Percentiles rank a stretch among this genome's conserved stretches.
phyloP scores from a whole-genome alignment of 2,797 vertebrate genomes.

The Limnodromus scolopaceus region DNA sequence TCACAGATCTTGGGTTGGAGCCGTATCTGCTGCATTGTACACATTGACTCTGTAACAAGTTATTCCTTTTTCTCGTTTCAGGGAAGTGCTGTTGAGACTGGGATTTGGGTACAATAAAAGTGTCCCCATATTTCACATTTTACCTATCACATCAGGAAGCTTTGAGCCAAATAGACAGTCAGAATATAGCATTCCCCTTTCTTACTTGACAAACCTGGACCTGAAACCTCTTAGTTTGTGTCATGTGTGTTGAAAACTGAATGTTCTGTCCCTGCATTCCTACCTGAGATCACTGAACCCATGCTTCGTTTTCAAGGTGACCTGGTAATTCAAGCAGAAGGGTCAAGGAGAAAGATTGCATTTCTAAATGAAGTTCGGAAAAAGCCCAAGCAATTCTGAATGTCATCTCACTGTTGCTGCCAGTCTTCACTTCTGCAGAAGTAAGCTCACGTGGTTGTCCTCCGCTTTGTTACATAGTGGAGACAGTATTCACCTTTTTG shows the following conservation, averaged over 20 bases:
- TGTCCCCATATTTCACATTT: not conserved
- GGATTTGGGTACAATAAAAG: not conserved
- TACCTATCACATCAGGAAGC: not conserved
- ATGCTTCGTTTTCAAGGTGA: not conserved
- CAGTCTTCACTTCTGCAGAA: not conserved
- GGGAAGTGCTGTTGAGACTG: not conserved
- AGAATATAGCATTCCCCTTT: not conserved
- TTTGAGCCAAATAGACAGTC: not conserved
- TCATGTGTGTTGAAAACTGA: not conserved
- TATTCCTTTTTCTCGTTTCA: not conserved
- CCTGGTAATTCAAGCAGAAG: not conserved
- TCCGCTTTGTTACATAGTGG: not conserved
- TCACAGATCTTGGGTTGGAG: not conserved
- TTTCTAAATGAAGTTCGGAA: not conserved
- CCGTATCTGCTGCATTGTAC: not conserved
- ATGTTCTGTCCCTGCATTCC: not conserved
- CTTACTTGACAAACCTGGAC: not conserved
- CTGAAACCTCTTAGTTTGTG: not conserved
- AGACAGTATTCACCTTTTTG: not conserved
- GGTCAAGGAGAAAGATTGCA: not conserved
- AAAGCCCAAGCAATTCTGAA: not conserved
- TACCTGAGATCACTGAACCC: not conserved
- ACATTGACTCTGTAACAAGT: not conserved
- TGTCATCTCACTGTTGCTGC: not conserved
- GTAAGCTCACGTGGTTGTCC: not conserved